phyloP scores from a whole-genome alignment of 2,113 vertebrate genomes.

The Muntiacus reevesi region DNA sequence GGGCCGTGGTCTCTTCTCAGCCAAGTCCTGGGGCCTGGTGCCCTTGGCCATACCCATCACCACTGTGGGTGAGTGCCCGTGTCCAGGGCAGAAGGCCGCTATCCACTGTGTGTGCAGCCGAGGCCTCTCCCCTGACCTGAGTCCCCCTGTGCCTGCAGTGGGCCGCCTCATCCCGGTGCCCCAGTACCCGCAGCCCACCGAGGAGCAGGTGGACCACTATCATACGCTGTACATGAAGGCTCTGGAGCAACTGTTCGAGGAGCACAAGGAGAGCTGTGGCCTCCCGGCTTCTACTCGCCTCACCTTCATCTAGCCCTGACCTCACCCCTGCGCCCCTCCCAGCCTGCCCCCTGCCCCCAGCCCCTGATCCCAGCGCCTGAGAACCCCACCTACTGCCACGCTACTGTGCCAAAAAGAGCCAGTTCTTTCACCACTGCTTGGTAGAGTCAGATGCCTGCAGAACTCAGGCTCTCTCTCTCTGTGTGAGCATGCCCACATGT shows the following conservation, averaged over 20 bases:
- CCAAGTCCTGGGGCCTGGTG: constrained; percentile 70
- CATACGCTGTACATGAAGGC: constrained; percentile 83
- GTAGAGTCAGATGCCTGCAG: accelerated
- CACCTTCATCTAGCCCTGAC: constrained; percentile 40
- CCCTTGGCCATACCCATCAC: constrained; percentile 83
- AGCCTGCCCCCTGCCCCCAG: no score
- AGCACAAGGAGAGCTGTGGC: constrained; percentile 84
- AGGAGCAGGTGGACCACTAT: constrained; percentile 83
- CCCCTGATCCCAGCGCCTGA: background rate
- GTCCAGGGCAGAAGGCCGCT: background rate
- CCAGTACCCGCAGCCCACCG: constrained; percentile 55
- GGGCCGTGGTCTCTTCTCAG: constrained; percentile 69
- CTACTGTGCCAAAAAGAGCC: background rate
- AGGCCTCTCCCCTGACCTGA: background rate
- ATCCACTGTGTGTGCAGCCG: accelerated
- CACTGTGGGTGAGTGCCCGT: constrained; percentile 81
- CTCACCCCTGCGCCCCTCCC: no score
- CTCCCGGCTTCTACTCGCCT: constrained; percentile 80
- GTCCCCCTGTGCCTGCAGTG: constrained; percentile 72
- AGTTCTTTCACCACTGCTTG: background rate
- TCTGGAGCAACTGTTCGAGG: constrained; percentile 83
- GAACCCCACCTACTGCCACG: accelerated
- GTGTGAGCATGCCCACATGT: background rate
- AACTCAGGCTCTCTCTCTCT: accelerated
- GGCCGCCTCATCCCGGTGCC: constrained; percentile 85